A percentile compares a stretch with the other conserved stretches of the same genome.
phyloP scores from a whole-genome alignment of 2,797 vertebrate species.

The Chiloscyllium punctatum region DNA sequence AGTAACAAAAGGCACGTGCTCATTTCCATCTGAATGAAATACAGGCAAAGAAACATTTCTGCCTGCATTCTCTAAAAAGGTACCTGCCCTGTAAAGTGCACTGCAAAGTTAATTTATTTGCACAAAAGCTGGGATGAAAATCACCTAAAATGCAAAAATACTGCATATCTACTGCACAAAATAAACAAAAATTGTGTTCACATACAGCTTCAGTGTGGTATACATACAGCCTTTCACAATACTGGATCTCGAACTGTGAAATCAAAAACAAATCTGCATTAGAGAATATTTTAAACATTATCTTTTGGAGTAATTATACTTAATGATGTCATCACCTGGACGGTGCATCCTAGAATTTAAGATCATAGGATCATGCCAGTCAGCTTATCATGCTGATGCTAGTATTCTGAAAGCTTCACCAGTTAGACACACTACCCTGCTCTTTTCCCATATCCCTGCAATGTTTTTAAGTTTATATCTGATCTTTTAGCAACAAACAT shows the following conservation, averaged over 20 bases:
- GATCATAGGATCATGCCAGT: background rate
- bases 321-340: background rate
- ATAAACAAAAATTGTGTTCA: background rate
- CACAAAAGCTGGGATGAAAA: background rate
- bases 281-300: background rate
- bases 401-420: background rate
- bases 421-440: background rate
- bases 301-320: background rate
- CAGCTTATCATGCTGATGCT: background rate
- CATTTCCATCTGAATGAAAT: conserved; percentile 21
- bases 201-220: no score
- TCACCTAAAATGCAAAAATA: background rate
- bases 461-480: background rate
- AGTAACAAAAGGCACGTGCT: conserved; percentile 15
- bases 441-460: background rate
- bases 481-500: background rate
- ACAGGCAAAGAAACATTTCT: background rate
- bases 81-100: conserved; percentile 10
- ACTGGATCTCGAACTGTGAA: background rate
- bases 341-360: background rate
- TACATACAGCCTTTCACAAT: background rate
- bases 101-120: conserved; percentile 22
- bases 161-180: background rate
- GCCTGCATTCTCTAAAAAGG: background rate
- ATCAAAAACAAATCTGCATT: background rate